Base-by-base conservation (phyloP, 2,797 vertebrate genomes). In the Botia almorhae region DNA sequence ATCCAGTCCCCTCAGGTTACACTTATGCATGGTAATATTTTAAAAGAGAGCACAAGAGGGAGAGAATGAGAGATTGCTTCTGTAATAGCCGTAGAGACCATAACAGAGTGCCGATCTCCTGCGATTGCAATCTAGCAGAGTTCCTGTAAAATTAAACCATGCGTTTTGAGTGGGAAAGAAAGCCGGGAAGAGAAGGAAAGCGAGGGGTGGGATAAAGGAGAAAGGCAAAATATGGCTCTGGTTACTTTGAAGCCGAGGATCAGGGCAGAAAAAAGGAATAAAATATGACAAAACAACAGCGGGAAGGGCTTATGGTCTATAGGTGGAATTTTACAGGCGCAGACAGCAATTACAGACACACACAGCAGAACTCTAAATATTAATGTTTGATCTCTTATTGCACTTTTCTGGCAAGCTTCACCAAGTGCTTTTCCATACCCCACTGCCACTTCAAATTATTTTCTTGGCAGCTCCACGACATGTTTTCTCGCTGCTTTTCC, bases 81-180 rank as follows among this genome's bases (percentile, higher is more conserved):
- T 70, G 74, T 91, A 88, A 92, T 90, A 88, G 88, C 87, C 89
- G 88, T 85, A 87, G 89, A 88, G 85, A 89, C 91, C 83, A 87
- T 90, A 85, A 90, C 89, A 82, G 81, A 85, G 64, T 85, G 81
- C n/a, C 61, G 14, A 88, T 90, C 89, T 91, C 88, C 80, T 84
- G 89, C 84, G 89, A 92, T 91, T 89, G 90, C 90, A 90, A 92
- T 93, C 90, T 87, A 91, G 88, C 85, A 56, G 85, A 88, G 88
- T 91, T 93, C 90, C 91, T 93, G 91, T 93, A 86, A 92, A 93
- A 92, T 91, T 89, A 91, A 92, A 89, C 89, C 86, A 4, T 63
- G 83, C 72, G 67, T 85, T 84, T 65, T 80, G 55, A 82, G 78
- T 46, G 61, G 64, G 78, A 80, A 80, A 56, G 78, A 63, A 65